Conservation (phyloP, 1,140 invertebrate genomes). For the Reticulitermes speratus region DNA sequence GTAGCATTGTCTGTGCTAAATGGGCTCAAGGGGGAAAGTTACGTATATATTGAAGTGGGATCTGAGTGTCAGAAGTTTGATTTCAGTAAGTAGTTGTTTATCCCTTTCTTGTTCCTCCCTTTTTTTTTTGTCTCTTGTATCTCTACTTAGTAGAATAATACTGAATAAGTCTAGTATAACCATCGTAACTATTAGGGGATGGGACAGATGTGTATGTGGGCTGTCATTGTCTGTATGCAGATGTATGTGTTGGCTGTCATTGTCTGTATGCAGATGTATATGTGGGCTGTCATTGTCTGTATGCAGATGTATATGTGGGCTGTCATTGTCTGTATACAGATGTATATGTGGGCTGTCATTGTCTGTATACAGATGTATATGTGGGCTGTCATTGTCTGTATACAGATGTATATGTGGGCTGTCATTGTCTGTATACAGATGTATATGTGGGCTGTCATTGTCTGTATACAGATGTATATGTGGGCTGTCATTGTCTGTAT, state of each 20-base stretch:
- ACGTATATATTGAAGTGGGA: too few species aligned
- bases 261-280: constrained; percentile 53
- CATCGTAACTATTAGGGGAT: too few species aligned
- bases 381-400: constrained; percentile 20
- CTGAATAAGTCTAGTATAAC: too few species aligned
- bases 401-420: constrained; percentile 52
- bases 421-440: constrained; percentile 53
- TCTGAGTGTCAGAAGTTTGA: too few species aligned
- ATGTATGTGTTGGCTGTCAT: constrained; percentile 44
- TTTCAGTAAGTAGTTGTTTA: too few species aligned
- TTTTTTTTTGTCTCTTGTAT: too few species aligned
- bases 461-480: constrained; percentile 53
- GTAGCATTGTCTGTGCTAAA: too few species aligned
- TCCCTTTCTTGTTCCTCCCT: too few species aligned
- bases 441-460: not conserved
- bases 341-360: constrained; percentile 43
- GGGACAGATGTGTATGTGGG: not conserved
- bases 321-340: constrained; percentile 46
- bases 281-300: not conserved
- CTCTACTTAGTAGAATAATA: too few species aligned
- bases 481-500: constrained; percentile 31
- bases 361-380: constrained; percentile 53
- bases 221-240: constrained; percentile 45
- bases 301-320: constrained; percentile 53
- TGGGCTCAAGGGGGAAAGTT: too few species aligned